Base-by-base conservation (phyloP, 1,140 invertebrate species). In the Hestina assimilis region DNA sequence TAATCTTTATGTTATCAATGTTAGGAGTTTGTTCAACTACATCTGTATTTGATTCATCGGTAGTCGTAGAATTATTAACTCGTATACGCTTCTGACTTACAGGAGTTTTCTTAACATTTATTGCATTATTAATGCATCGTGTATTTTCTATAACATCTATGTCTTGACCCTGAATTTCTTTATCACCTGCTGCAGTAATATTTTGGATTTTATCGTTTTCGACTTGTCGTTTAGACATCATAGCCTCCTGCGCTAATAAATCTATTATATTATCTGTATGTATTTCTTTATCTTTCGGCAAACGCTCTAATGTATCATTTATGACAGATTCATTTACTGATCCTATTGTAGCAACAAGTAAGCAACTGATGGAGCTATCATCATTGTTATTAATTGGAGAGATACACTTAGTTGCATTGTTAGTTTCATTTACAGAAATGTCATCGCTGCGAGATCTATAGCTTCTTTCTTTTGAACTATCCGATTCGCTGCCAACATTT, bases 291-390 rank as follows among this genome's bases (percentile, higher is more conserved):
- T 57, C 59, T 62, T 78, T 75, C 6, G 74, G 66, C 2, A 82
- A 24, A 9, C 66, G 35, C 38, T 80, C 69, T 21, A 81, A 48
- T 4, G 75, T 75, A 12, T 75, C 72, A 42, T 73, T 78, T 20
- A 82, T 72, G 1, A 81, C 54, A 20, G 75, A 75, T 38, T 83
- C 73, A 41, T 79, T 69, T 19, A 69, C 50, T 3, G 71, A 69
- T 4, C 68, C 75, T 11, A 81, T 53, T 6, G 82, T 79, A 8
- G 79, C 76, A 2, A 73, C 56, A 9, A 80, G 41, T 0, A 77
- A 35, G 40, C 66, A 75, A 52, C 72, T 81, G 5, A 69, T 29
- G 4, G 68, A 62, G 38, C 72, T 58, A 45, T 72, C 66, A 14
- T 74, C 63, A 19, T 54, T 47, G 7, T 41, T 40, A 12, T 38